Percentiles rank a stretch among this genome's conserved stretches.
phyloP scores from a whole-genome alignment of 2,113 vertebrate genomes.

The Progne subis region DNA sequence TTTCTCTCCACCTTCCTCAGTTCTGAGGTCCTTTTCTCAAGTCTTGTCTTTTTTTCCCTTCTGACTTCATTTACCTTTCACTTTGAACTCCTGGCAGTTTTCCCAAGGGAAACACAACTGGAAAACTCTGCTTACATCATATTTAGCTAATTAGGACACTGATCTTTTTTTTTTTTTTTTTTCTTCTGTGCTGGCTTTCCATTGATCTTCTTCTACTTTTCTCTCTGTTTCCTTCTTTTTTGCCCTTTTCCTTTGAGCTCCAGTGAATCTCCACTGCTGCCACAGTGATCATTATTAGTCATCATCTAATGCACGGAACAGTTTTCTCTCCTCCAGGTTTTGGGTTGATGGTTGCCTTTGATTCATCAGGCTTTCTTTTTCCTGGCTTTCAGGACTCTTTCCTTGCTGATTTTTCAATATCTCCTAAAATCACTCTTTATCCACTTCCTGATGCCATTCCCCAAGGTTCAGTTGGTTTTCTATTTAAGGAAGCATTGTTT shows the following conservation, averaged over 20 bases:
- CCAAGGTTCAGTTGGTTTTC: background rate
- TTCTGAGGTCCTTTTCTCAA: background rate
- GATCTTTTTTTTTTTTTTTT: background rate
- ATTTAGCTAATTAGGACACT: background rate
- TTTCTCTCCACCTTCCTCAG: background rate
- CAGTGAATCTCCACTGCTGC: background rate
- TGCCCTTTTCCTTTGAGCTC: background rate
- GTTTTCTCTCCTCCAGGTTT: background rate
- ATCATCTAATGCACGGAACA: background rate
- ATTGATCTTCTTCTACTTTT: background rate
- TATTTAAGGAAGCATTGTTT: background rate
- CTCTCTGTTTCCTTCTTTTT: background rate
- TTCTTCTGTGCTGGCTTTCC: background rate
- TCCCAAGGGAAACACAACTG: background rate
- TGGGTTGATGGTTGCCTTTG: background rate
- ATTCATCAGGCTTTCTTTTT: background rate
- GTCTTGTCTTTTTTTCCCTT: background rate
- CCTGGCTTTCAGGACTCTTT: background rate
- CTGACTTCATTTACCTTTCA: conserved; percentile 1
- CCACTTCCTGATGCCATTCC: background rate
- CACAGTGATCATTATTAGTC: background rate
- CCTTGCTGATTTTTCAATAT: background rate
- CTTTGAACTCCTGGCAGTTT: background rate
- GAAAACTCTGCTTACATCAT: background rate
- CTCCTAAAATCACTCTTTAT: background rate